Evolutionary conservation across 2,797 vertebrate genomes (phyloP), one percentile per base, ranked within the genome.

Genomic region (Sardinella longiceps): DNA sequence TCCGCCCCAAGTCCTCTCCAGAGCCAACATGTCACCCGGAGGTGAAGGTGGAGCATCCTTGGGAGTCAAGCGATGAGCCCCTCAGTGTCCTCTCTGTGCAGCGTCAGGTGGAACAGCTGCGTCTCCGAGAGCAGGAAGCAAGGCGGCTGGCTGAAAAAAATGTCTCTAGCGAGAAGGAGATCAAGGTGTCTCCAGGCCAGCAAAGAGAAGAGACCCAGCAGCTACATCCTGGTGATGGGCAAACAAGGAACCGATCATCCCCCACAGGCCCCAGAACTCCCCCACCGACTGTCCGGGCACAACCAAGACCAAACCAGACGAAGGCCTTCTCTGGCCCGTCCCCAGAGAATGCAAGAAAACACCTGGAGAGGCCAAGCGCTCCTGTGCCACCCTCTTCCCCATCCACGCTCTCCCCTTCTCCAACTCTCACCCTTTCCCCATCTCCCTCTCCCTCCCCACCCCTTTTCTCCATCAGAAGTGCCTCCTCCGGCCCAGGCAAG

Each of bases 81-180:
- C 70, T 90, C 63, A 92, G 92, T 10, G 89, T 94, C 88, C 93
- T 90, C 91, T 89, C 88, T 0, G 93, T 95, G 88, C 94, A 94
- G 53, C 91, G 85, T n/a, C 95, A 95, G 87, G 87, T 95, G 80
- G 94, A 95, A 84, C 94, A 94, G 86, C 90, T 95, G 83, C 90
- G 92, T 81, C 84, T 95, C n/a, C 93, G 89, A 82, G 93, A 94
- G 46, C 92, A 94, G 90, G 94, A 95, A 90, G 87, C 20, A 0
- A 88, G 82, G 39, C 90, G 88, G 84, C 85, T 88, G 50, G 48
- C 39, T 4, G 86, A 23, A 90, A 90, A 58, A 92, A 83, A 28
- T 10, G 14, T 43, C 12, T 43, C 37, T 51, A 80, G 83, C 83
- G 91, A 90, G 81, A 88, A 50, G 70, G 90, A 91, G 63, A 43